A percentile compares a stretch with the other conserved stretches of the same genome.
Conservation (phyloP, 2,113 vertebrate genomes). For the Caranx melampygus region DNA sequence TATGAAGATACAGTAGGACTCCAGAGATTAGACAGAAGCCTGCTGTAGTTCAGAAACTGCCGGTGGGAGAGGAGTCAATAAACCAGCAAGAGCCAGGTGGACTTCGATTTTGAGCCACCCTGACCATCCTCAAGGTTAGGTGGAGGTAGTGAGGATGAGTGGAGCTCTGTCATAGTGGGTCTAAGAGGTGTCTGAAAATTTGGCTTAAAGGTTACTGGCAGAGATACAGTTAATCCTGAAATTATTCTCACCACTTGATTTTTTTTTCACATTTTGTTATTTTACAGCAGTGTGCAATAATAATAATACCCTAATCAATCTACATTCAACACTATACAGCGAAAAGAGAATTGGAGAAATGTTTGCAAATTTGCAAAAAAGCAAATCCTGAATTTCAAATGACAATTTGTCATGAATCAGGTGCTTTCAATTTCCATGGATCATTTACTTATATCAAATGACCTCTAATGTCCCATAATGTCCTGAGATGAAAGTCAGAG, state of each 20-base stretch:
- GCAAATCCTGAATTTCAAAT: too few relatives aligned
- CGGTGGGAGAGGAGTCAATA: background rate
- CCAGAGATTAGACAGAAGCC: background rate
- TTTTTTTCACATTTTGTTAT: too few relatives aligned
- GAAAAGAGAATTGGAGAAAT: too few relatives aligned
- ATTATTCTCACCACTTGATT: too few relatives aligned
- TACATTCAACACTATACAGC: too few relatives aligned
- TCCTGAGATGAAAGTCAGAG: background rate
- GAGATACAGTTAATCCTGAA: background rate
- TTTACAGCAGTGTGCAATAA: too few relatives aligned
- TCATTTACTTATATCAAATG: background rate
- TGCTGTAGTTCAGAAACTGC: background rate
- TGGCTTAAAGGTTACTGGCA: background rate
- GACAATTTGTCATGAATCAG: too few relatives aligned
- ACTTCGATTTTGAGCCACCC: slow-evolving; percentile 5
- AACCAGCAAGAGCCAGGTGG: slow-evolving; percentile 5
- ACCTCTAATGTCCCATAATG: background rate
- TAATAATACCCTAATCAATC: too few relatives aligned
- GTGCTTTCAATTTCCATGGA: too few relatives aligned
- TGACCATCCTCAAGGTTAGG: background rate
- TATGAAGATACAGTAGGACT: background rate
- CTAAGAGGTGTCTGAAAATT: too few relatives aligned
- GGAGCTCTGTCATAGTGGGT: too few relatives aligned
- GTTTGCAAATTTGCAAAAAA: too few relatives aligned
- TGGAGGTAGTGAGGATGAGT: background rate